Conservation (phyloP, 2,888 invertebrate species). For the Cantharis nigra region DNA sequence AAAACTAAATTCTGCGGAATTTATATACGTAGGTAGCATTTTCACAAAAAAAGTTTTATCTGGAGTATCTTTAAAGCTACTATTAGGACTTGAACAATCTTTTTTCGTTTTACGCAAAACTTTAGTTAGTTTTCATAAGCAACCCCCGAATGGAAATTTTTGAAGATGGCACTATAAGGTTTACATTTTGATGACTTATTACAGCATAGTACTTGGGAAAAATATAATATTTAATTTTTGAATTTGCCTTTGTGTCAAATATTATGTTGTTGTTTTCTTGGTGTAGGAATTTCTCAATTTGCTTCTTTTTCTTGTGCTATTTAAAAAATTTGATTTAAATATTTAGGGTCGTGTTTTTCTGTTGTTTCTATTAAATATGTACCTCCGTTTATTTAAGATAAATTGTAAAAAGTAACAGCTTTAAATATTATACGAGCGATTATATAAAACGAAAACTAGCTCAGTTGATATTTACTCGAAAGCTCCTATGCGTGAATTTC, state of each 20-base stretch:
- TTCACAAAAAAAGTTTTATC: too few relatives aligned
- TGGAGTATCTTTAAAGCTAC: too few relatives aligned
- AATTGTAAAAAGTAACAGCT: not conserved
- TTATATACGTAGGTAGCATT: too few relatives aligned
- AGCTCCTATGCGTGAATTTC: constrained; percentile 10
- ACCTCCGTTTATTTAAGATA: not conserved
- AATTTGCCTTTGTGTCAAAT: too few relatives aligned
- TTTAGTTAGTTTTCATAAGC: not conserved
- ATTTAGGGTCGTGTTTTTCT: not conserved
- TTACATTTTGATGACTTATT: too few relatives aligned
- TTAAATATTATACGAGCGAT: not conserved
- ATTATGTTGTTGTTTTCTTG: too few relatives aligned
- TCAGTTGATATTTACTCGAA: constrained; percentile 6
- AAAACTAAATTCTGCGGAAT: too few relatives aligned
- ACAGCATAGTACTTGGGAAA: too few relatives aligned
- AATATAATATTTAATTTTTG: too few relatives aligned
- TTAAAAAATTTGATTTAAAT: not conserved
- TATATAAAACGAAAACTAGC: not conserved
- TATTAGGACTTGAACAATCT: too few relatives aligned
- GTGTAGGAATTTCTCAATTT: not conserved
- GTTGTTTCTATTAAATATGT: not conserved
- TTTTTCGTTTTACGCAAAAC: not conserved
- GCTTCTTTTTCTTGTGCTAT: not conserved
- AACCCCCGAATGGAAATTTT: not conserved
- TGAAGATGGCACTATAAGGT: too few relatives aligned